Conservation (phyloP, 2,888 invertebrate genomes). For the Cynaeus angustus region DNA sequence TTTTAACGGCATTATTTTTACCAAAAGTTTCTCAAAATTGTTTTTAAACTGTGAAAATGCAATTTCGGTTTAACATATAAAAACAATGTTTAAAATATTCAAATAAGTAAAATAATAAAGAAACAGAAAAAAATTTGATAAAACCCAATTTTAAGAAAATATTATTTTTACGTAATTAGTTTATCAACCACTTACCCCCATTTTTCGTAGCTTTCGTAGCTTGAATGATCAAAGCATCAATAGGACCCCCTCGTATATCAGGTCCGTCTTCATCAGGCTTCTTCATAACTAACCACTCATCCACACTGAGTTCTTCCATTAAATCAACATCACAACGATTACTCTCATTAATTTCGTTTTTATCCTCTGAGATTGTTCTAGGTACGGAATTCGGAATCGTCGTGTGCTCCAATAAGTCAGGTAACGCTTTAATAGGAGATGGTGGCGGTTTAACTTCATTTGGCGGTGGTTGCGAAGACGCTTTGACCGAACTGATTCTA, state of each 20-base stretch:
- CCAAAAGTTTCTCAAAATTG: no score
- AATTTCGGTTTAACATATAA: no score
- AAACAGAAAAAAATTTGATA: no score
- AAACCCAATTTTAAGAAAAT: no score
- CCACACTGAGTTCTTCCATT: constrained; percentile 88
- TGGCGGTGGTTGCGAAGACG: constrained; percentile 62
- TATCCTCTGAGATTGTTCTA: constrained; percentile 28
- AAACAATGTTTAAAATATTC: no score
- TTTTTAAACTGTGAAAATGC: no score
- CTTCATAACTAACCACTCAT: constrained; percentile 85
- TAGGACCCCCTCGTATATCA: constrained; percentile 93
- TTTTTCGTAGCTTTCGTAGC: constrained; percentile 96
- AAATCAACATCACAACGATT: constrained; percentile 73
- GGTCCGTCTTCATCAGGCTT: constrained; percentile 89
- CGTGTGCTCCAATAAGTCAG: constrained; percentile 69
- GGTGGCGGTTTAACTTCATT: constrained; percentile 47
- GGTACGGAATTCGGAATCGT: constrained; percentile 37
- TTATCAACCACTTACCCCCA: constrained; percentile 70
- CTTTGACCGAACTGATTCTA: constrained; percentile 69
- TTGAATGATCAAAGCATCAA: constrained; percentile 95
- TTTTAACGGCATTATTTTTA: no score
- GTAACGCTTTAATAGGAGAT: constrained; percentile 63
- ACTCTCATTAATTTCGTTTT: constrained; percentile 51
- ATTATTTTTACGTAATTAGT: no score
- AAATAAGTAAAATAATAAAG: no score